phyloP scores from a whole-genome alignment of 2,888 invertebrate genomes.

The Hyppa rectilinea region DNA sequence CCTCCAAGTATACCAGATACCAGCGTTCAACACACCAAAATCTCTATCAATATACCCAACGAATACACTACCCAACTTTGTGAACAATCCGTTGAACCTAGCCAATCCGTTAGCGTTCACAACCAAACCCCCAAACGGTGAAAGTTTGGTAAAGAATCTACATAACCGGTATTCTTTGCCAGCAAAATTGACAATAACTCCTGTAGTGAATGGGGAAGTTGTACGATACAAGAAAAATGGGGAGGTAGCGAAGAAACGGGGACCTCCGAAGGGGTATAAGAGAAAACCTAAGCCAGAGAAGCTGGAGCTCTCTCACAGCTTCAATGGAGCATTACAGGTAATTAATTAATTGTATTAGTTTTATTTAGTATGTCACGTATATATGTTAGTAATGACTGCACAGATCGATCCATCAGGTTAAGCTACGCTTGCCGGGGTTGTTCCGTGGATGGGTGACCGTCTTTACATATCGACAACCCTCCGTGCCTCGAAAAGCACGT shows the following conservation, averaged over 20 bases:
- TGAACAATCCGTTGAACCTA: conserved; percentile 85
- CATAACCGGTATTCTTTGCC: conserved; percentile 84
- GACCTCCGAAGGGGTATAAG: conserved; percentile 87
- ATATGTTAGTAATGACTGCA: too few species aligned
- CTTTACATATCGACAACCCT: too few species aligned
- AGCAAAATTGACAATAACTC: conserved; percentile 83
- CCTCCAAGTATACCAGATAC: conserved; percentile 87
- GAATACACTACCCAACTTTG: conserved; percentile 81
- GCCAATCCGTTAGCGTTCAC: conserved; percentile 84
- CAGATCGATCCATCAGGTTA: too few species aligned
- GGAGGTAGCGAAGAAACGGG: conserved; percentile 86
- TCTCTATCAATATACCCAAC: conserved; percentile 82
- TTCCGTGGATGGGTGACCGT: too few species aligned
- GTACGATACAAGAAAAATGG: conserved; percentile 88
- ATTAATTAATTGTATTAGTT: too few species aligned
- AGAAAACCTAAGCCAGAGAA: conserved; percentile 85
- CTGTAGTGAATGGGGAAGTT: conserved; percentile 79
- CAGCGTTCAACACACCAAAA: conserved; percentile 82
- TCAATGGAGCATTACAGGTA: conserved; percentile 80
- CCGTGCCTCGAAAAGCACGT: too few species aligned
- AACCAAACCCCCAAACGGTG: conserved; percentile 72
- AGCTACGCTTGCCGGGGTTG: too few species aligned
- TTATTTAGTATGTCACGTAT: too few species aligned
- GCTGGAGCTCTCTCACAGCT: conserved; percentile 78
- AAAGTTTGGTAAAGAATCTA: conserved; percentile 80